Conservation (phyloP, 2,797 vertebrate genomes). For the Oreochromis grahami region DNA sequence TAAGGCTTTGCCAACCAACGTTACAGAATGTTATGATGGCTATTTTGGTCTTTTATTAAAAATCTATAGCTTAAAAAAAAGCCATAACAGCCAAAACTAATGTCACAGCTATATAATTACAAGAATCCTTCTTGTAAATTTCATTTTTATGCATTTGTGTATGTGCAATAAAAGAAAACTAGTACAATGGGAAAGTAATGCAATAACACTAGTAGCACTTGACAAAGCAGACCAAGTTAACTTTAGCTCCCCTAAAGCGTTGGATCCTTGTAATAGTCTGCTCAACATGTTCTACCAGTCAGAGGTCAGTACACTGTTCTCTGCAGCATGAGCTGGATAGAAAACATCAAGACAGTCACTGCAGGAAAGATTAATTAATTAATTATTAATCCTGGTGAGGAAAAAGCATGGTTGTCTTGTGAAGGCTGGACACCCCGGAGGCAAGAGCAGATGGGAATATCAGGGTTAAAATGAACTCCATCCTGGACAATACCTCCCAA, state of each 20-base stretch:
- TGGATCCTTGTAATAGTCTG: not conserved
- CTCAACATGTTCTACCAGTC: not conserved
- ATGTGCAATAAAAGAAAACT: not conserved
- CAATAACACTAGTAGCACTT: not conserved
- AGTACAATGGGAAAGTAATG: not conserved
- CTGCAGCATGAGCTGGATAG: not conserved
- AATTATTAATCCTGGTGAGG: not conserved
- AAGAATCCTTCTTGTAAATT: not conserved
- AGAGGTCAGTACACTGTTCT: not conserved
- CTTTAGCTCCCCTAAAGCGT: not conserved
- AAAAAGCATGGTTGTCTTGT: slow-evolving; percentile 24
- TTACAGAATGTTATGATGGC: not conserved
- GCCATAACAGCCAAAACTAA: not conserved
- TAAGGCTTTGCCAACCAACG: not conserved
- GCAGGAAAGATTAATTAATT: slow-evolving; percentile 46
- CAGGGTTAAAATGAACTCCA: slow-evolving; percentile 28
- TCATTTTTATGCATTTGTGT: not conserved
- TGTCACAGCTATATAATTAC: not conserved
- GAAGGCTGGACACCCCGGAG: slow-evolving; percentile 19
- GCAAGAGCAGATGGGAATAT: slow-evolving; percentile 28
- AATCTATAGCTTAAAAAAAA: not conserved
- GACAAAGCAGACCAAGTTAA: not conserved
- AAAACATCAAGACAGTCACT: slow-evolving; percentile 18
- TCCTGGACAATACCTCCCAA: slow-evolving; percentile 35
- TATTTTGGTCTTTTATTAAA: not conserved